Percentiles rank a stretch among this genome's conserved stretches.
phyloP scores from a whole-genome alignment of 2,797 vertebrate species.

The Potorous gilbertii region DNA sequence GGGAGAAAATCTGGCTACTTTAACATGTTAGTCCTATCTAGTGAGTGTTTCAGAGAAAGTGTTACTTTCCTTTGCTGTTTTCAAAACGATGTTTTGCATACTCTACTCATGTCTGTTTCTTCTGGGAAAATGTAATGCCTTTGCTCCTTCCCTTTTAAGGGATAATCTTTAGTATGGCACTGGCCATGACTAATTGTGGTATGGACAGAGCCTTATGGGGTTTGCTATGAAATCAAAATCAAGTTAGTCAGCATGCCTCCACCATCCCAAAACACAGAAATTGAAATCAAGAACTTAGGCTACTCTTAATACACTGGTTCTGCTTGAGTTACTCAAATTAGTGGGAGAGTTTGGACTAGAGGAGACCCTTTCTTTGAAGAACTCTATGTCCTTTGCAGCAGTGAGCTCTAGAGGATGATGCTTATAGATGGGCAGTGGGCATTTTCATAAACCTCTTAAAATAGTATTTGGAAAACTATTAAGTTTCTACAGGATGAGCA shows the following conservation, averaged over 20 bases:
- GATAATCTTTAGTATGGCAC: conserved; percentile 39
- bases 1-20: not conserved
- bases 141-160: conserved; percentile 66
- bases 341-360: not conserved
- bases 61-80: conserved; percentile 6
- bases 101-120: conserved; percentile 49
- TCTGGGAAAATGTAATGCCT: conserved; percentile 63
- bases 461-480: not conserved
- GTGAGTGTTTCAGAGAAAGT: not conserved
- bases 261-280: not conserved
- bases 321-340: not conserved
- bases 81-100: conserved; percentile 27
- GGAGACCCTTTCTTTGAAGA: not conserved
- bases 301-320: not conserved
- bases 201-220: conserved; percentile 20
- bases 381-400: not conserved
- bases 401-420: not conserved
- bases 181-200: conserved; percentile 53
- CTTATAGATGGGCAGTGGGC: not conserved
- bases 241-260: not conserved
- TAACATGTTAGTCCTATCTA: conserved; percentile 17
- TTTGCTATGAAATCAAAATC: conserved; percentile 24
- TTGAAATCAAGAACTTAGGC: not conserved
- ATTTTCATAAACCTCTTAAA: not conserved
- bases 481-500: not conserved